Percentiles rank a stretch among this genome's conserved stretches.
Evolutionary conservation across 2,797 vertebrate species (phyloP).

Genomic region (Labeo calbasu): DNA sequence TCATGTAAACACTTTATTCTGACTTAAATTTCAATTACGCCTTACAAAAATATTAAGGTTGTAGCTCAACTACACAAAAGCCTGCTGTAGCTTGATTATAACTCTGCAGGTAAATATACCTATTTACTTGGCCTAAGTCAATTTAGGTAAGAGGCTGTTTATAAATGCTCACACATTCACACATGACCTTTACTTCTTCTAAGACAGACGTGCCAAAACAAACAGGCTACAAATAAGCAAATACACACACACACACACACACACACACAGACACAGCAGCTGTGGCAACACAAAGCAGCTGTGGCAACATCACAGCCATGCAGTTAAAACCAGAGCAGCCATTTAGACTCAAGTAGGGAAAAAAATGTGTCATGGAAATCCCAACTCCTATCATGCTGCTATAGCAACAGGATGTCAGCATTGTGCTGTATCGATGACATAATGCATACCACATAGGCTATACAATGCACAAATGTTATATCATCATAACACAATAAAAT

Average conservation of each 20-base stretch:
- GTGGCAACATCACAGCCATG: conserved; percentile 26
- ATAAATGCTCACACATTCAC: conserved; percentile 10
- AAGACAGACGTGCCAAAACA: background rate
- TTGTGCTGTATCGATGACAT: background rate
- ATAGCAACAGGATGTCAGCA: conserved; percentile 45
- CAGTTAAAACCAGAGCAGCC: background rate
- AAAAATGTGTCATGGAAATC: conserved; percentile 18
- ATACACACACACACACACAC: conserved; percentile 34
- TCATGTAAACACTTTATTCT: background rate
- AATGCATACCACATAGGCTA: background rate
- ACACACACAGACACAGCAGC: conserved; percentile 40
- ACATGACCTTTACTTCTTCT: background rate
- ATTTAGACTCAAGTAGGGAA: conserved; percentile 14
- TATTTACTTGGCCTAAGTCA: background rate
- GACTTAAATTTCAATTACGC: background rate
- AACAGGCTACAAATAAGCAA: conserved; percentile 25
- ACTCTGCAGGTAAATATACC: background rate
- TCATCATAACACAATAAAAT: background rate
- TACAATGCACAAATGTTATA: background rate
- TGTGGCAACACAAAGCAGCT: conserved; percentile 38
- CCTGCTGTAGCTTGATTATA: background rate
- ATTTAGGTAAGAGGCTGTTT: conserved; percentile 1
- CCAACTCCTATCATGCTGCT: conserved; percentile 7
- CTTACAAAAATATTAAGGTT: background rate
- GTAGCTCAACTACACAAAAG: background rate